A percentile compares a stretch with the other conserved stretches of the same genome.
These are phyloP conservation scores for Hirtodrosophila confusa DNA, from an alignment of 2,888 invertebrate species.

Conservation along the genomic window DNA sequence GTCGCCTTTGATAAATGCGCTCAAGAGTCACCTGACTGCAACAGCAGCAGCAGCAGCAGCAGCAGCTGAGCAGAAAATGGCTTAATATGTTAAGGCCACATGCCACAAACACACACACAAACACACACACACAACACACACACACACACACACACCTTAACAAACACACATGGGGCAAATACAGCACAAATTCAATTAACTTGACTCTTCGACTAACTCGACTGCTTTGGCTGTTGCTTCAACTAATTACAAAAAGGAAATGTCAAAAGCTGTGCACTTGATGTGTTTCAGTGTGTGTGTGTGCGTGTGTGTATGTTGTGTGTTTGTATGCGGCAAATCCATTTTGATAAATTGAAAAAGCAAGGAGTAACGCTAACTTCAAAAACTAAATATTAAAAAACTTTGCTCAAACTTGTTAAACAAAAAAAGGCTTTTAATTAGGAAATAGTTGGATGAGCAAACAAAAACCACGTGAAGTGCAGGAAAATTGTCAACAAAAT, in stretches of 20 bases:
- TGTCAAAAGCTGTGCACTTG: conserved; percentile 46
- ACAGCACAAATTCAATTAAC: conserved; percentile 72
- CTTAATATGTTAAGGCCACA: conserved; percentile 66
- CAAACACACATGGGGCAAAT: conserved; percentile 49
- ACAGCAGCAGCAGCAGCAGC: conserved; percentile 24
- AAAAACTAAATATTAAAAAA: conserved; percentile 1
- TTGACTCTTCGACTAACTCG: conserved; percentile 38
- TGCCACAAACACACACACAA: conserved; percentile 18
- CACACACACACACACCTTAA: conserved; percentile 7
- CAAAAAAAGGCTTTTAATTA: conserved; percentile 51
- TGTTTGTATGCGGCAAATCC: conserved; percentile 28
- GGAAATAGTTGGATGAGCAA: background rate
- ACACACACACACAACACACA: conserved; percentile 10
- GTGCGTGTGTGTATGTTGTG: conserved; percentile 5
- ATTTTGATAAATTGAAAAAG: conserved; percentile 41
- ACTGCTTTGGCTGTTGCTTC: conserved; percentile 24
- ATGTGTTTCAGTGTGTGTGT: background rate
- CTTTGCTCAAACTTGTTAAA: background rate
- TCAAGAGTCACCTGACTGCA: conserved; percentile 53
- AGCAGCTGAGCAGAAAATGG: conserved; percentile 59
- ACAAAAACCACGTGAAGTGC: background rate
- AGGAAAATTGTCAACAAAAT: conserved; percentile 28
- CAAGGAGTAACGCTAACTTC: background rate
- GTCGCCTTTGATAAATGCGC: conserved; percentile 65
- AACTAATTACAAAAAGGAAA: conserved; percentile 58